Evolutionary conservation across 1,140 invertebrate genomes (phyloP), one percentile per base, ranked within the genome.

Genomic region (Ladona fulva): DNA sequence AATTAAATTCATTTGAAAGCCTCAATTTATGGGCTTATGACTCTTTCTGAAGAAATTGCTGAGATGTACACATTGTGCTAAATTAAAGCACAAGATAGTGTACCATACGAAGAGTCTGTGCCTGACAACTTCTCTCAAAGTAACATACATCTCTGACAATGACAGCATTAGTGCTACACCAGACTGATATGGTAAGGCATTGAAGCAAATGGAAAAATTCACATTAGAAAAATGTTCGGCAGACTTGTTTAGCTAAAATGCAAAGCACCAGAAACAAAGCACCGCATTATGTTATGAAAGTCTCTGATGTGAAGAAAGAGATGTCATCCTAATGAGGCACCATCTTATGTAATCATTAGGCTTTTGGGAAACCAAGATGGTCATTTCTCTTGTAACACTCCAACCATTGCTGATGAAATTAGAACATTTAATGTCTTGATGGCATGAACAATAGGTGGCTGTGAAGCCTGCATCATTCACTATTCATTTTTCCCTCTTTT

Each of bases 241-340:
- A 66, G 52, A 66, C 52, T 66, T 66, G 14, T 66, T 66, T 12
- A 66, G 52, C 52, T 66, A 66, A 66, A 66, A 66, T 66, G 52
- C 52, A 6, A 66, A 66, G 52, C 52, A 66, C 52, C 52, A 66
- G 12, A 66, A 3, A 6, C 52, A 66, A 66, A 66, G 52, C 52
- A 66, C 52, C 52, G n/a, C 52, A 66, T 66, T 66, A 22, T 12
- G 5, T 19, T 66, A 22, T 12, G 12, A 66, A 22, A 66, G 52
- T 16, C 52, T 6, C 52, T 12, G 52, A 66, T 66, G 14, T 16
- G 14, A 66, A 66, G n/a, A 66, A 19, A 37, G 3, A 37, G 52
- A 16, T 22, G n/a, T 19, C 52, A 19, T 66, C n/a, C 16, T 12
- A 66, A 66, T 66, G 3, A 66, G 52, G 52, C 52, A 66, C 52